Conservation (phyloP, 2,888 invertebrate species). For the Chorisops tibialis region DNA sequence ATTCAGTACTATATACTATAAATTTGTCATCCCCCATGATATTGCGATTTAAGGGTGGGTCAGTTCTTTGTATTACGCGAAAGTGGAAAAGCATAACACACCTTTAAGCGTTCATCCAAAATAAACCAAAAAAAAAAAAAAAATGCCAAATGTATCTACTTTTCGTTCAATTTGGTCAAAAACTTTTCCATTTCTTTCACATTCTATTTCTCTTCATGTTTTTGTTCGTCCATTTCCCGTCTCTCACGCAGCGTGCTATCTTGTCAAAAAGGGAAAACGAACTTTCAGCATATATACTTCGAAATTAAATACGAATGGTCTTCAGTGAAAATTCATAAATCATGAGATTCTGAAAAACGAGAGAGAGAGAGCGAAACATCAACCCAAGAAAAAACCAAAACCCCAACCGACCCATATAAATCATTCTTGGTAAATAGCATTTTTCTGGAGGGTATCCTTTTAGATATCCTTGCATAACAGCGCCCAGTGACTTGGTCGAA, state of each 20-base stretch:
- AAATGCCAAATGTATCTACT: too few relatives aligned
- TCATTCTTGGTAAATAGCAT: conserved; percentile 39
- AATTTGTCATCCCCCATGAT: too few relatives aligned
- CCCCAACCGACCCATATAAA: conserved; percentile 47
- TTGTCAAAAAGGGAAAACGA: conserved; percentile 10
- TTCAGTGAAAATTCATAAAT: conserved; percentile 23
- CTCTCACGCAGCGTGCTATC: background rate
- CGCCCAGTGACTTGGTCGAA: conserved; percentile 7
- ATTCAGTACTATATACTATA: too few relatives aligned
- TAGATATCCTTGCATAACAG: background rate
- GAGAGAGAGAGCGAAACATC: too few relatives aligned
- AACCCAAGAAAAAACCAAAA: conserved; percentile 29
- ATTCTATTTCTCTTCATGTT: background rate
- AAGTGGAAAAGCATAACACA: too few relatives aligned
- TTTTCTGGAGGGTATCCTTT: background rate
- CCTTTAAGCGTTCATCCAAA: too few relatives aligned
- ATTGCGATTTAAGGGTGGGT: too few relatives aligned
- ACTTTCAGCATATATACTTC: conserved; percentile 18
- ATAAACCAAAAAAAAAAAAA: too few relatives aligned
- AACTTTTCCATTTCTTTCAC: too few relatives aligned
- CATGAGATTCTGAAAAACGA: conserved; percentile 4
- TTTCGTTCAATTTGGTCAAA: too few relatives aligned
- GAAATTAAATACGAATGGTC: conserved; percentile 18
- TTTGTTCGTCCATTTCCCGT: too few relatives aligned
- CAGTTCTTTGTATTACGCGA: too few relatives aligned